Conservation (phyloP, 2,888 invertebrate genomes). For the Linyphia triangularis region DNA sequence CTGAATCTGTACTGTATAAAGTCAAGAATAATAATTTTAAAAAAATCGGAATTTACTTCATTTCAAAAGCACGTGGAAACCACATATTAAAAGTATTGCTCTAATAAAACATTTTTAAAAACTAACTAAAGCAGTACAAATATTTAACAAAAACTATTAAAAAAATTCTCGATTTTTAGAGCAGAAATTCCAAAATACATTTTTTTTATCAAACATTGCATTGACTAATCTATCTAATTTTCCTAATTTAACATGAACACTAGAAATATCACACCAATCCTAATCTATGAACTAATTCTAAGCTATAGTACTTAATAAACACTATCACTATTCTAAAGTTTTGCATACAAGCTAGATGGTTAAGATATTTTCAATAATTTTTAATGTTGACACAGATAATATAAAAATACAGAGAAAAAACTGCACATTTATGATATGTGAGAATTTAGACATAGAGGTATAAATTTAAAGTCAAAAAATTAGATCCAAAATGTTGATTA, state of each 20-base stretch:
- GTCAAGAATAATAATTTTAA: not conserved
- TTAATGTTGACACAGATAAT: conserved; percentile 1
- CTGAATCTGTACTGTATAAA: too few relatives aligned
- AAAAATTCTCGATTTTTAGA: not conserved
- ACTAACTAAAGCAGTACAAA: not conserved
- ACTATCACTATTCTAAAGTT: conserved; percentile 23
- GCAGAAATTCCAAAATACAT: not conserved
- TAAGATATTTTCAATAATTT: not conserved
- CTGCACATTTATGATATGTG: conserved; percentile 36
- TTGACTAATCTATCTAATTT: not conserved
- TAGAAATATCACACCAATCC: conserved; percentile 39
- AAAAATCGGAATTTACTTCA: not conserved
- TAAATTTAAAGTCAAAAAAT: conserved; percentile 1
- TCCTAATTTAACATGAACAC: conserved; percentile 21
- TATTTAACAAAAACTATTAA: not conserved
- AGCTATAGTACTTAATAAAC: conserved; percentile 13
- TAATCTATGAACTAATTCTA: conserved; percentile 45
- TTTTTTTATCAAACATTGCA: not conserved
- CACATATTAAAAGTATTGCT: not conserved
- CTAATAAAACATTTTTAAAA: not conserved
- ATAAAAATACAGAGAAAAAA: conserved; percentile 31
- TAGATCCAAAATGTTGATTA: not conserved
- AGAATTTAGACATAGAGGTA: not conserved
- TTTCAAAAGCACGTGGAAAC: not conserved
- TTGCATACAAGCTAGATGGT: conserved; percentile 10